Base-by-base conservation (phyloP, 2,113 vertebrate genomes). In the Megaceryle torquata region DNA sequence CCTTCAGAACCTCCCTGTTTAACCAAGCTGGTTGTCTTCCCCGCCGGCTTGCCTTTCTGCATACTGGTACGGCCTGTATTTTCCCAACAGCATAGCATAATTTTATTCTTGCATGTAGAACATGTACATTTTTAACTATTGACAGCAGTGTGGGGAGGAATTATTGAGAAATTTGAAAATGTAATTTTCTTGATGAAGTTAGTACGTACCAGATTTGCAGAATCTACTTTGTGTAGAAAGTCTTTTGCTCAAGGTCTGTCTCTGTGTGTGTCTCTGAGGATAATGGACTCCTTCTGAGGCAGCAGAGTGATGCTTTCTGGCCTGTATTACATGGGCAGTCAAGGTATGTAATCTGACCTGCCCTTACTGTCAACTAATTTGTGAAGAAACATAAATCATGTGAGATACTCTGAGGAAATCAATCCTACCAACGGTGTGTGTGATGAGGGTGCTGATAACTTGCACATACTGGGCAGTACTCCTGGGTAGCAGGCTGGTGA, bases 401-500 rank as follows among this genome's bases (percentile, higher is more conserved):
- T 7, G 72, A 39, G 67, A 16, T 9, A 4, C 18, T 41, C 51
- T 21, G 68, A 74, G 76, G 79, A 83, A 74, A 82, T 39, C 48
- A 48, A 3, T 37, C 8, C 35, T 70, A 18, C 22, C 0, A 1
- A 0, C 15, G 5, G 9, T 10, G 13, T 10, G 19, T 12, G 37
- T 57, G 59, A 14, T 10, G 39, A 25, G 29, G 51, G 6, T 41
- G 16, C 13, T 35, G 80, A 37, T 28, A 17, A 37, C 39, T 33
- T 15, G 54, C 43, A 20, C 0, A 1, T n/a, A 18, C 50, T 63
- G 88, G 57, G 39, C 50, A 39, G 28, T 0, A 7, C 17, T 21
- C n/a, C 51, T 33, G 35, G 50, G 35, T 41, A 41, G 43, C 15
- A 39, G 25, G 6, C 16, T 44, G 64, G n/a, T n/a, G 51, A 54